Conservation (phyloP, 2,888 invertebrate species). For the Rhamphomyia laevipes region DNA sequence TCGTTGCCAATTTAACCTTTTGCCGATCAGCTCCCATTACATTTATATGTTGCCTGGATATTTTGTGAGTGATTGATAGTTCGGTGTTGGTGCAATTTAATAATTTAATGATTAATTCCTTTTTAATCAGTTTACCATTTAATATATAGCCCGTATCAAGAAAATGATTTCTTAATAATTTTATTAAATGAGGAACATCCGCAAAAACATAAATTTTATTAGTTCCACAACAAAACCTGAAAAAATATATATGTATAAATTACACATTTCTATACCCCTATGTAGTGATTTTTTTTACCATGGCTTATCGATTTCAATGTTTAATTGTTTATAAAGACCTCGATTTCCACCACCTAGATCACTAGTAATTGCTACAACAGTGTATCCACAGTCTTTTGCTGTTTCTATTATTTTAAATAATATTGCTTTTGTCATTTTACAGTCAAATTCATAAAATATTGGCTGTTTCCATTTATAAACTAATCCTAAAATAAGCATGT, state of each 20-base stretch:
- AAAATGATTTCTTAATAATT: conserved; percentile 10
- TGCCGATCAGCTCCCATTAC: not conserved
- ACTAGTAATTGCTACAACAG: no score
- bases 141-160: conserved; percentile 5
- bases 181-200: conserved; percentile 12
- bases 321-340: conserved; percentile 5
- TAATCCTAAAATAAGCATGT: no score
- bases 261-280: no score
- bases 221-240: conserved; percentile 6
- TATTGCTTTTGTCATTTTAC: no score
- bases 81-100: not conserved
- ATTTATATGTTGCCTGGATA: not conserved
- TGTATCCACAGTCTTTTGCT: no score
- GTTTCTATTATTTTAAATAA: not conserved
- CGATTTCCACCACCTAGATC: no score
- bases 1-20: not conserved
- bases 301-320: conserved; percentile 3
- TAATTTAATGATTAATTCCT: not conserved
- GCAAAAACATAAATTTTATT: conserved; percentile 10
- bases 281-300: conserved; percentile 5
- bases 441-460: no score
- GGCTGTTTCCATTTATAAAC: no score
- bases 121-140: not conserved
- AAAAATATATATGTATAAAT: not conserved
- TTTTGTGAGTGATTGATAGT: not conserved